These are phyloP conservation scores for Pyralis farinalis DNA, from an alignment of 2,888 invertebrate genomes.

Conservation along the genomic window DNA sequence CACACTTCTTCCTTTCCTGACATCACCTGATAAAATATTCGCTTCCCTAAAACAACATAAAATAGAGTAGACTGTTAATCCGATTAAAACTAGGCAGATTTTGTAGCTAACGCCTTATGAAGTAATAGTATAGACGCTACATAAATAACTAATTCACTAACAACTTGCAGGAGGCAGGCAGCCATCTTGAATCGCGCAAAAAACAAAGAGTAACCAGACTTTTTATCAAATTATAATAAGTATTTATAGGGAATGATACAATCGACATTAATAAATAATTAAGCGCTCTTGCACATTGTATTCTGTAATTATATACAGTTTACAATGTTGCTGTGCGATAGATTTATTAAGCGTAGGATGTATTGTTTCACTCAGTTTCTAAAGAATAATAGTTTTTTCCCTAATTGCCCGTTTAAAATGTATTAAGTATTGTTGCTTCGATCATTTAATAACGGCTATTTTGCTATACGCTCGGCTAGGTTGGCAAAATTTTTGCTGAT, in stretches of 20 bases:
- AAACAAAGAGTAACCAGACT: slow-evolving; percentile 16
- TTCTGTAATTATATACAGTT: slow-evolving; percentile 17
- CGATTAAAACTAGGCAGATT: too few species aligned
- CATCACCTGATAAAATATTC: too few species aligned
- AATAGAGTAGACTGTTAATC: too few species aligned
- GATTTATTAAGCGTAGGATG: slow-evolving; percentile 31
- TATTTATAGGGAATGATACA: slow-evolving; percentile 26
- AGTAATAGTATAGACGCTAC: too few species aligned
- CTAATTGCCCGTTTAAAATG: slow-evolving; percentile 18
- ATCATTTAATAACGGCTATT: slow-evolving; percentile 22
- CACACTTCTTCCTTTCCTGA: too few species aligned
- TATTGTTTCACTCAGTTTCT: slow-evolving; percentile 30
- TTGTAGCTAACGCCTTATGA: too few species aligned
- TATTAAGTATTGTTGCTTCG: slow-evolving; percentile 17
- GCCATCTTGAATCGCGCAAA: background rate
- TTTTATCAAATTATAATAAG: slow-evolving; percentile 29
- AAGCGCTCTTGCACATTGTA: slow-evolving; percentile 31
- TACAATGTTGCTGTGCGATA: slow-evolving; percentile 28
- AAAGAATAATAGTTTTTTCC: slow-evolving; percentile 23
- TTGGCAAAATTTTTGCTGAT: slow-evolving; percentile 14
- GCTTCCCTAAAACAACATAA: too few species aligned
- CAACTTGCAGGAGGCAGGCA: background rate
- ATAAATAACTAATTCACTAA: background rate
- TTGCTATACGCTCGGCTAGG: slow-evolving; percentile 11
- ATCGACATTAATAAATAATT: slow-evolving; percentile 27